Conservation (phyloP, 2,113 vertebrate genomes). For the Aphyosemion australe region DNA sequence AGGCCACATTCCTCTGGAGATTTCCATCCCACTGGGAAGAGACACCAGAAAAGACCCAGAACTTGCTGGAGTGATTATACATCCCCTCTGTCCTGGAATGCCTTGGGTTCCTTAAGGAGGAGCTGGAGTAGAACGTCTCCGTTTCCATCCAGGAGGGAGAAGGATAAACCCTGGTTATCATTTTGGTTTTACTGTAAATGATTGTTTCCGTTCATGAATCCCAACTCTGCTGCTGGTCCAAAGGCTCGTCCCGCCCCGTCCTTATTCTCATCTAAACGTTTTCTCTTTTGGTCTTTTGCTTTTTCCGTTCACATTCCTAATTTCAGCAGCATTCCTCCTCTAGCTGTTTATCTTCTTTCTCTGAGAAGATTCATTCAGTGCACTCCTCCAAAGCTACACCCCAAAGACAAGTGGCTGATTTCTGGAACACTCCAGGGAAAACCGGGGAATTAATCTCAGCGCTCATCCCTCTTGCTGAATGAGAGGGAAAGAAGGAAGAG, state of each 20-base stretch:
- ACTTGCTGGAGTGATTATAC: too few relatives aligned
- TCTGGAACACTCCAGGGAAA: slow-evolving; percentile 64
- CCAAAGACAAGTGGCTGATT: slow-evolving; percentile 70
- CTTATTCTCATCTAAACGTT: background rate
- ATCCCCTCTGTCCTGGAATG: too few relatives aligned
- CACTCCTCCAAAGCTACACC: slow-evolving; percentile 50
- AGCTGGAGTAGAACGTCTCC: too few relatives aligned
- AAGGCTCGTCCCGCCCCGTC: background rate
- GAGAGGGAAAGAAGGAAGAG: background rate
- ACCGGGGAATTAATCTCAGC: slow-evolving; percentile 67
- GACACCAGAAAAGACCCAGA: too few relatives aligned
- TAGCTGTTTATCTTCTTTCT: slow-evolving; percentile 1
- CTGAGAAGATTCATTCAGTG: slow-evolving; percentile 50
- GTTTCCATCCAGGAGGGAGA: too few relatives aligned
- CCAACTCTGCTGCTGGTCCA: background rate
- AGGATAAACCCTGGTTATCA: too few relatives aligned
- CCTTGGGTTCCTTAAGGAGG: too few relatives aligned
- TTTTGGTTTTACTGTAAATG: too few relatives aligned
- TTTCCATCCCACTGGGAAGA: too few relatives aligned
- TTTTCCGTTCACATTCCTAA: background rate
- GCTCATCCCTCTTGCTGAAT: slow-evolving; percentile 37
- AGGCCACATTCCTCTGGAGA: too few relatives aligned
- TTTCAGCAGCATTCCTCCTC: slow-evolving; percentile 6
- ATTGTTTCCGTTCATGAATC: too few relatives aligned
- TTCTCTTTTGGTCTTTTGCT: slow-evolving; percentile 17